A percentile compares a stretch with the other conserved stretches of the same genome.
phyloP scores from a whole-genome alignment of 1,140 invertebrate genomes.

The Heterodera schachtii region DNA sequence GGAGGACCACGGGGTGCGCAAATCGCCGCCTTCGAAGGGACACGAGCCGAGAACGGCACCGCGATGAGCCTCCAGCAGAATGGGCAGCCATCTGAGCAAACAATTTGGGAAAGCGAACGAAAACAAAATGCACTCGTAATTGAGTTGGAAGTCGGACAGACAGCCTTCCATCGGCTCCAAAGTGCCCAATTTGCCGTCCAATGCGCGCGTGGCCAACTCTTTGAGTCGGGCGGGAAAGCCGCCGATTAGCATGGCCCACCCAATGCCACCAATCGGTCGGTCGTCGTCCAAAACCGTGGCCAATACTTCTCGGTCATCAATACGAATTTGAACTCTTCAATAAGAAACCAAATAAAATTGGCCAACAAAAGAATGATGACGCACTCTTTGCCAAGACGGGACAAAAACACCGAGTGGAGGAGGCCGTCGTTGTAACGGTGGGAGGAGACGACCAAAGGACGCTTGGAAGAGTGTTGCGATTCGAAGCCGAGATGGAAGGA shows the following conservation, averaged over 20 bases:
- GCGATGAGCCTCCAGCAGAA: constrained; percentile 60
- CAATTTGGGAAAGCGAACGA: constrained; percentile 2
- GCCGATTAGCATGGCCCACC: constrained; percentile 41
- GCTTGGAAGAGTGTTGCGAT: constrained; percentile 39
- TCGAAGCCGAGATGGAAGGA: constrained; percentile 61
- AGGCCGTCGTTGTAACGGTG: constrained; percentile 58
- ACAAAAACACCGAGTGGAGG: constrained; percentile 60
- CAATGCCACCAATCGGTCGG: constrained; percentile 44
- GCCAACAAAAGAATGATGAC: constrained; percentile 9
- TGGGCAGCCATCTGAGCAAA: constrained; percentile 43
- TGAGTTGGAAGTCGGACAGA: constrained; percentile 60
- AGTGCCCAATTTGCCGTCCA: constrained; percentile 53
- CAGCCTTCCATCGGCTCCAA: constrained; percentile 57
- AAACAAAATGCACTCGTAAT: constrained; percentile 54
- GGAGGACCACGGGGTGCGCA: no score
- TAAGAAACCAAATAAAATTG: not conserved
- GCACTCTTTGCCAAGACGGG: constrained; percentile 50
- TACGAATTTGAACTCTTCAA: constrained; percentile 48
- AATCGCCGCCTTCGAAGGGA: constrained; percentile 20
- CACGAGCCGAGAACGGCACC: constrained; percentile 58
- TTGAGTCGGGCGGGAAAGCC: constrained; percentile 40
- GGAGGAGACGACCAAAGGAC: constrained; percentile 54
- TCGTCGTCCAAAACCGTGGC: constrained; percentile 52
- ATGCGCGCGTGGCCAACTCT: constrained; percentile 5
- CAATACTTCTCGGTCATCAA: constrained; percentile 60